phyloP scores from a whole-genome alignment of 1,140 invertebrate genomes.

The Diabrotica undecimpunctata region DNA sequence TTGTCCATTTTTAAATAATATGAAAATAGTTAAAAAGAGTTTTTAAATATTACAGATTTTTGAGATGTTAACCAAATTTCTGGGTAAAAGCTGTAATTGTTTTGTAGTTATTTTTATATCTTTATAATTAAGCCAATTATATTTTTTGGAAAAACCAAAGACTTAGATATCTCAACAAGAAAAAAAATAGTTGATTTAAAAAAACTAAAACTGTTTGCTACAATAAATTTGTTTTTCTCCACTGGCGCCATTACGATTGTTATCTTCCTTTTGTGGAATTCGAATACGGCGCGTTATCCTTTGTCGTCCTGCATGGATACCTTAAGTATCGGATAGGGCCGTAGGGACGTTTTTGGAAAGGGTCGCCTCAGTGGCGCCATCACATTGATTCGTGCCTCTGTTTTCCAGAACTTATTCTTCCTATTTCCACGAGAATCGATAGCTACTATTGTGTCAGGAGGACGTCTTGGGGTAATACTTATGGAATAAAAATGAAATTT shows the following conservation, averaged over 20 bases:
- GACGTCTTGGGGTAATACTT: background rate
- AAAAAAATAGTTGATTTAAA: too few relatives aligned
- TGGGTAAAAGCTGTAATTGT: too few relatives aligned
- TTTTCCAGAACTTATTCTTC: constrained; percentile 3
- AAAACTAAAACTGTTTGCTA: background rate
- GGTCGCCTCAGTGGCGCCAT: background rate
- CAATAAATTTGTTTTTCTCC: background rate
- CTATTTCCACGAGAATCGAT: background rate
- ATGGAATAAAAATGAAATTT: too few relatives aligned
- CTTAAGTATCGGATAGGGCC: constrained; percentile 1
- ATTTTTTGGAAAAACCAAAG: too few relatives aligned
- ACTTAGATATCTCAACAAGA: too few relatives aligned
- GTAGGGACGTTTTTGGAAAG: constrained; percentile 1
- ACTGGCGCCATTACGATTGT: background rate
- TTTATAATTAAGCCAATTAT: too few relatives aligned
- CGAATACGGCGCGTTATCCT: background rate
- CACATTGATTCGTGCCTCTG: background rate
- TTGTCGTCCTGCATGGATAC: constrained; percentile 1
- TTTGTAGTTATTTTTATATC: too few relatives aligned
- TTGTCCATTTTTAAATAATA: too few relatives aligned
- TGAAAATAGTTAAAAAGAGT: too few relatives aligned
- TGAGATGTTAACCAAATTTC: too few relatives aligned
- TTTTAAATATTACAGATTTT: too few relatives aligned
- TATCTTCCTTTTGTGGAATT: background rate
- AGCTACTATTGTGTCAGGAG: background rate